Evolutionary conservation across 2,888 invertebrate species (phyloP), one percentile per base, ranked within the genome.

Genomic region (Amiota communis): DNA sequence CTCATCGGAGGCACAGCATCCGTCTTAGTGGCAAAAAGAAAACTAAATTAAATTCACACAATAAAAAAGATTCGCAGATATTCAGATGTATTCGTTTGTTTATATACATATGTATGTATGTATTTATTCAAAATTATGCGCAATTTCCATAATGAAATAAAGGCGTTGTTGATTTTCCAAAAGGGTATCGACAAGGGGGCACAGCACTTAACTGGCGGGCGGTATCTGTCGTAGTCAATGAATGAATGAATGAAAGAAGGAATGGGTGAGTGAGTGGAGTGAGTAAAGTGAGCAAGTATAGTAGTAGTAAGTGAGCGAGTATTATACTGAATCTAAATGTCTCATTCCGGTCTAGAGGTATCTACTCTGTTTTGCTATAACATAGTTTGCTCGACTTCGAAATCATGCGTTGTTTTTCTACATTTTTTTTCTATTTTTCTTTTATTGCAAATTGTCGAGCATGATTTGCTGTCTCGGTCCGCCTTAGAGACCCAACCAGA

Each of bases 131-230:
- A 68, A 68, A 68, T 68, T 51, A 68, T 8, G 67, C 67, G 53
- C 47, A 68, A 68, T 68, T 68, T 68, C 51, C 51, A 68, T 68
- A 36, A 63, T 46, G 36, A 63, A 63, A 46, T 46, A 36, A 36
- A 36, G 36, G 36, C 36, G 36, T 36, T 36, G 36, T 36, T 36
- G 36, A 36, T 63, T 15, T 49, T 49, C 8, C 51, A 68, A 53
- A 11, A 36, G 6, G n/a, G 46, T 13, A 46, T 23, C 8, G 12
- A 12, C 53, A 2, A 17, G 20, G 23, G 11, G 59, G 17, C 23
- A 15, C 6, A 17, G 11, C 63, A 63, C 63, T 63, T 63, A 63
- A 63, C 36, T 46, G 63, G 63, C 15, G 51, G 23, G 47, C n/a
- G 20, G 51, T 15, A n/a, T 8, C 53, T 51, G 23, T 2, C 15